Percentiles rank a stretch among this genome's conserved stretches.
phyloP scores from a whole-genome alignment of 2,888 invertebrate species.

The Ceratothoa steindachneri region DNA sequence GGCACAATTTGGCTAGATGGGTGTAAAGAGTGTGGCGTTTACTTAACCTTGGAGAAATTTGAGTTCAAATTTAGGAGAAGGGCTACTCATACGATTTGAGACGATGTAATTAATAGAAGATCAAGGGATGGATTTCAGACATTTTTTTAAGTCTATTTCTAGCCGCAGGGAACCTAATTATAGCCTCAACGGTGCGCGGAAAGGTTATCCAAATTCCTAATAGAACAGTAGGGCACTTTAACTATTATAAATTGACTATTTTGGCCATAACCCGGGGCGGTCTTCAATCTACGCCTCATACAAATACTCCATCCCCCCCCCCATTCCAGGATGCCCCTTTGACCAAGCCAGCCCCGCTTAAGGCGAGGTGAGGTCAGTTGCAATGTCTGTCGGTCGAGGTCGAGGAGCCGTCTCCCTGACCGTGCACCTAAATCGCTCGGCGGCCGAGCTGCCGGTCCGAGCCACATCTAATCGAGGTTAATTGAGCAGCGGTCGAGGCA shows the following conservation, averaged over 20 bases:
- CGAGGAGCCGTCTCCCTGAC: not conserved
- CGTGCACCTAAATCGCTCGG: not conserved
- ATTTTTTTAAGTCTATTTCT: too few relatives aligned
- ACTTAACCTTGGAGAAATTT: too few relatives aligned
- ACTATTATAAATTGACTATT: not conserved
- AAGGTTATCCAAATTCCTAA: not conserved
- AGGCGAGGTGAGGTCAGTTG: not conserved
- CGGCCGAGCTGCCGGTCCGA: not conserved
- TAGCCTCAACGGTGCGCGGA: too few relatives aligned
- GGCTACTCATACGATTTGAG: too few relatives aligned
- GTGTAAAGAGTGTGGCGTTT: too few relatives aligned
- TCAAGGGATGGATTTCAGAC: too few relatives aligned
- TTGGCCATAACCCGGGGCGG: not conserved
- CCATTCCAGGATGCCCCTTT: not conserved
- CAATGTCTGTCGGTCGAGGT: not conserved
- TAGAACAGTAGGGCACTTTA: not conserved
- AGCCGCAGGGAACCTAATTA: too few relatives aligned
- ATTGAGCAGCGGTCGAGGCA: not conserved
- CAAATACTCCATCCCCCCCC: not conserved
- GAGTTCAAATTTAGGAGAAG: too few relatives aligned
- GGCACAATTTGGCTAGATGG: too few relatives aligned
- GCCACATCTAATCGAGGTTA: not conserved
- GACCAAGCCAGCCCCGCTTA: conserved; percentile 9
- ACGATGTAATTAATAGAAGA: too few relatives aligned
- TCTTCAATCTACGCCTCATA: not conserved